These are phyloP conservation scores for Troides helena DNA, from an alignment of 2,888 invertebrate species.

Conservation along the genomic window DNA sequence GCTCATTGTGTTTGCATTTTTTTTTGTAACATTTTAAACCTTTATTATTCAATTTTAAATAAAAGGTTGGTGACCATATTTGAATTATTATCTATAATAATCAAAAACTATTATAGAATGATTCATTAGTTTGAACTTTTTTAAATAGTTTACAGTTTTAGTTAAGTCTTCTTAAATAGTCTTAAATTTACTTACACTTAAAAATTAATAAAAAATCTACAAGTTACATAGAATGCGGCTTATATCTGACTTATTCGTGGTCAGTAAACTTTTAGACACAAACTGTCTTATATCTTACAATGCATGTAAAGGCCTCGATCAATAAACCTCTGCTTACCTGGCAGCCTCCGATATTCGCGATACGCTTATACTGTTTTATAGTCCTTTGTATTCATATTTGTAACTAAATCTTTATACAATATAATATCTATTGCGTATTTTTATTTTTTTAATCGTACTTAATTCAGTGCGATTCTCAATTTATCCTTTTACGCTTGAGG, in stretches of 20 bases:
- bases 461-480: not conserved
- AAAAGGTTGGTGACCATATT: not conserved
- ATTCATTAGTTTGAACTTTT: not conserved
- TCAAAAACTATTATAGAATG: not conserved
- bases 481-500: not conserved
- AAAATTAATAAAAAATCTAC: not conserved
- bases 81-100: not conserved
- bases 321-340: constrained; percentile 8
- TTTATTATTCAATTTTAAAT: not conserved
- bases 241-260: not conserved
- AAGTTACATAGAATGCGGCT: not conserved
- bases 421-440: not conserved
- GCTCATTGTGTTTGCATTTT: constrained; percentile 2
- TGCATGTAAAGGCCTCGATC: not conserved
- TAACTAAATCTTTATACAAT: not conserved
- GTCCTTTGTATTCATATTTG: constrained; percentile 17
- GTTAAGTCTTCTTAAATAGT: not conserved
- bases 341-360: constrained; percentile 11
- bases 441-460: not conserved
- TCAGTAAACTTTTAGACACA: not conserved
- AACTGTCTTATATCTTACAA: not conserved
- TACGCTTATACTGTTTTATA: constrained; percentile 16
- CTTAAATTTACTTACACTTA: not conserved
- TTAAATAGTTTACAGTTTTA: no score
- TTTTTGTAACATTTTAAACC: not conserved